Base-by-base conservation (phyloP, 2,797 vertebrate genomes). In the Lepus townsendii region DNA sequence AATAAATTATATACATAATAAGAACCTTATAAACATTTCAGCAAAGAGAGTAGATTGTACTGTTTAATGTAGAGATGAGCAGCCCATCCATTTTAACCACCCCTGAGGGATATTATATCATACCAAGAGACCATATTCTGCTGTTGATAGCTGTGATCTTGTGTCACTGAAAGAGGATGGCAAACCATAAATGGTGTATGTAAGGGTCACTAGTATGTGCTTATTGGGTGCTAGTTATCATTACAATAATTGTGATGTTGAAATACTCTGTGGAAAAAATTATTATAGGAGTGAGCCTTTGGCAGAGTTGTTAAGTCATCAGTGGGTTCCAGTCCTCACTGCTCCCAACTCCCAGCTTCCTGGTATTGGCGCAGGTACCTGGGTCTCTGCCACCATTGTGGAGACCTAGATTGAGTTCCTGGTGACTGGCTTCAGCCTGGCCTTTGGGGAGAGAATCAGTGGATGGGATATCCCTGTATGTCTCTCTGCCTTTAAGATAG, bases 161-260 rank as follows among this genome's bases (percentile, higher is more conserved):
- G 0, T 24, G 24, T 75, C 68, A n/a, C 7, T 52, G n/a, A 77
- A 13, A 50, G 83, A 60, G 10, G 68, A 20, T 22, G 8, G 52
- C 83, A 80, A 0, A 47, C 90, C 73, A 65, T 83, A 83, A 91
- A 27, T 0, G 0, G 2, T 86, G 6, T 4, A 8, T 38, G 13
- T 83, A 26, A 14, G 27, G 8, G 52, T 69, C 54, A 27, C 26
- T 71, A 42, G 17, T 52, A 11, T 35, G 57, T 69, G 30, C 35
- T 83, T 30, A 24, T 57, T 86, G 60, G 77, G 42, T 88, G 63
- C 16, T n/a, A 42, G 20, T 12, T 60, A 32, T 35, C 68, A 6
- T 80, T 92, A 86, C 72, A 71, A 32, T 68, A 63, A 88, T 75
- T 24, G 35, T 35, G 63, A 42, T 80, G 52, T 79, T 84, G 80